These are phyloP conservation scores for Tenrec ecaudatus DNA, from an alignment of 2,113 vertebrate species.

Conservation along the genomic window DNA sequence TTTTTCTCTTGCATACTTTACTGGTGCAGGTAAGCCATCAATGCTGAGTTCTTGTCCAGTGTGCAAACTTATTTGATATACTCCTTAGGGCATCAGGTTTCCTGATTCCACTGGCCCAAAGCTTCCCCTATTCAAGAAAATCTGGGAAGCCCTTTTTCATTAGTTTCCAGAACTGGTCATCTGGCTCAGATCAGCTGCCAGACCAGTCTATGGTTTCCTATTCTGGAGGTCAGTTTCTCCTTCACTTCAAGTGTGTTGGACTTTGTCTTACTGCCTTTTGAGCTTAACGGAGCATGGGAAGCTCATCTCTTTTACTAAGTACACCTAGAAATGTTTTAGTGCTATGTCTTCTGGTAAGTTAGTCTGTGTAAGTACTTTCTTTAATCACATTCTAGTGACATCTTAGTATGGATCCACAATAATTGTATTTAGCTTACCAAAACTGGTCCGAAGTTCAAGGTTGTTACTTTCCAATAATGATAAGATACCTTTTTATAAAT, in stretches of 20 bases:
- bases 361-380: background rate
- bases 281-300: background rate
- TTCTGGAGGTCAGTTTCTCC: background rate
- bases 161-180: background rate
- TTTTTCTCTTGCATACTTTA: background rate
- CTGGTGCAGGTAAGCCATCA: background rate
- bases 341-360: background rate
- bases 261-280: background rate
- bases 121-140: slow-evolving; percentile 5
- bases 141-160: background rate
- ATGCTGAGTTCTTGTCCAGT: background rate
- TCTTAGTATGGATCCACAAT: background rate
- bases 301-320: background rate
- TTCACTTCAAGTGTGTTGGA: background rate
- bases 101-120: background rate
- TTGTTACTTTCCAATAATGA: slow-evolving; percentile 18
- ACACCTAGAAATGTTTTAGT: background rate
- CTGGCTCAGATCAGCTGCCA: background rate
- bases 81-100: background rate
- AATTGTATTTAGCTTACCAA: background rate
- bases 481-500: background rate
- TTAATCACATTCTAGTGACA: background rate
- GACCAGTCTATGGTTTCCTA: background rate
- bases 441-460: background rate
- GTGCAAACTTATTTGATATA: background rate